Base-by-base conservation (phyloP, 37 sponge, comb jelly and placozoan species). In the Crambe crambe region DNA sequence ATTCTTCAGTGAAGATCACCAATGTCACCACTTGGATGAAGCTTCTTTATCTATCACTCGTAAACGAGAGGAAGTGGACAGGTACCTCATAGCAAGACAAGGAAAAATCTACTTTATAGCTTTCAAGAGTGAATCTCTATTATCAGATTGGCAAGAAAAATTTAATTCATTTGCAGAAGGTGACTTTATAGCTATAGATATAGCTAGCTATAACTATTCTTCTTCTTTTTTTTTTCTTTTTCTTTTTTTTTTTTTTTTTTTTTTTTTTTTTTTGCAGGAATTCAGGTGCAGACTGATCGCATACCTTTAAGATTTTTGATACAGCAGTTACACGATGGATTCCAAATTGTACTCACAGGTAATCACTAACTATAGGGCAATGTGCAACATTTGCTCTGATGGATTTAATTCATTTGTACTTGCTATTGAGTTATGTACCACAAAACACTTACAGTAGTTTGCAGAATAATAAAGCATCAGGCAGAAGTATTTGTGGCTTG, bases 1-100 rank as follows among this genome's bases (percentile, higher is more conserved):
- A 25, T 47, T 72, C 23, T 74, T 74, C 35, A 26, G 4, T 21
- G 12, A 26, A 74, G 38, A 74, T 38, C 47, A 74, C 1, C 75
- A 8, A 8, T 8, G 56, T 38, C 51, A 47, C 12, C 20, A 4
- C 30, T 57, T 74, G 21, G 54, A 56, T 3, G 59, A 57, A 56
- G 72, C 77, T 4, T 78, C 89, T 0, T 10, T 74, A 9, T 74
- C 75, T 3, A 25, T 56, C 15, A 56, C 60, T 2, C 58, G 35
- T 32, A 27, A 30, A 1, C 2, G 37, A 18, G 37, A 74, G 5
- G 21, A 44, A n/a, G 22, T 74, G 38, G 26, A 34, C 18, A 34
- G 56, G 29, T 74, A 74, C 37, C 75, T 74, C 17, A 74, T 74
- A 25, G 75, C 75, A 9, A 74, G 37, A 32, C 75, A 74, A 32